Conservation (phyloP, 2,113 vertebrate genomes). For the Sinocyclocheilus anshuiensis region DNA sequence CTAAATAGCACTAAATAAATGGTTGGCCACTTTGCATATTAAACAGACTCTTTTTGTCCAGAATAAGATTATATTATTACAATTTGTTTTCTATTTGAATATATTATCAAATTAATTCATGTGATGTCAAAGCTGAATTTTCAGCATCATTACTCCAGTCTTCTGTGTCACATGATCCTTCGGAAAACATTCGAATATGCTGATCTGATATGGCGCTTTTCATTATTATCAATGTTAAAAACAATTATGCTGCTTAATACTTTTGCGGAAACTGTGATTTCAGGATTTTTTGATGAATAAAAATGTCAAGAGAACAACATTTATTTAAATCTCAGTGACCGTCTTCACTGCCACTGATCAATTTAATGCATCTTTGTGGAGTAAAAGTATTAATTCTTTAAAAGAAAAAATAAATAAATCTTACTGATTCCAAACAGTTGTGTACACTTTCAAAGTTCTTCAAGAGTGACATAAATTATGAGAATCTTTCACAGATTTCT, state of each 20-base stretch:
- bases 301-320: background rate
- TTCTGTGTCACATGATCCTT: background rate
- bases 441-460: background rate
- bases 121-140: background rate
- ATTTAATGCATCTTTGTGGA: background rate
- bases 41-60: background rate
- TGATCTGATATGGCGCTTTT: too few species aligned
- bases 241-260: background rate
- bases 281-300: background rate
- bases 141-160: background rate
- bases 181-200: background rate
- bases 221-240: background rate
- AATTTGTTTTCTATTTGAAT: background rate
- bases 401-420: background rate
- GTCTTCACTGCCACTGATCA: background rate
- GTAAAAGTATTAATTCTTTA: background rate
- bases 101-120: background rate
- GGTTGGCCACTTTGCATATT: too few species aligned
- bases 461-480: background rate
- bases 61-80: background rate
- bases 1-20: background rate
- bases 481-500: background rate
- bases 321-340: background rate
- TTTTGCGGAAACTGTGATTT: background rate
- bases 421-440: background rate